phyloP scores from a whole-genome alignment of 2,888 invertebrate species.

The Dioctria linearis region DNA sequence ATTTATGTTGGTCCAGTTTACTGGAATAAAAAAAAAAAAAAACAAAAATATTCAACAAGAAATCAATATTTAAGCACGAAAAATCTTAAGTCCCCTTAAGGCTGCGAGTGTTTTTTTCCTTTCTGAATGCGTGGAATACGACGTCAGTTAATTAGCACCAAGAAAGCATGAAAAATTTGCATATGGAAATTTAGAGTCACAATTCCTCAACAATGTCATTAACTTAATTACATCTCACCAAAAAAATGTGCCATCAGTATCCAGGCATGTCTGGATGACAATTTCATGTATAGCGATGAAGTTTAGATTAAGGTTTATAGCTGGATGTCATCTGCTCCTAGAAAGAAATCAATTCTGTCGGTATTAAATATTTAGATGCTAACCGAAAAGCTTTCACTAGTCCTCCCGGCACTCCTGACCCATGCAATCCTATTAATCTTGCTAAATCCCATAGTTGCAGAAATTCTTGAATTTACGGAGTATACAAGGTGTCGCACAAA shows the following conservation, averaged over 20 bases:
- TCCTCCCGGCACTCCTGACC: no score
- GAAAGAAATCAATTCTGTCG: background rate
- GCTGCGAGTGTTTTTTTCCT: no score
- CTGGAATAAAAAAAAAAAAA: background rate
- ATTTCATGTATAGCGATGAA: background rate
- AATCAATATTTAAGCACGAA: background rate
- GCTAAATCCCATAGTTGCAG: background rate
- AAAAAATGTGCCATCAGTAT: no score
- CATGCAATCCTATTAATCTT: background rate
- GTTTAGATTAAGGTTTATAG: background rate
- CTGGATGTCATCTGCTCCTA: background rate
- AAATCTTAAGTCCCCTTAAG: no score
- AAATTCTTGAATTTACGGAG: background rate
- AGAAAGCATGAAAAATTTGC: no score
- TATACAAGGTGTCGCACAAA: no score
- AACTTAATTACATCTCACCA: no score
- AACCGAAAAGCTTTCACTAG: background rate
- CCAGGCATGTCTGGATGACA: no score
- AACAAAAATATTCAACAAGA: background rate
- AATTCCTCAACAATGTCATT: no score
- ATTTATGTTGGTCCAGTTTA: conserved; percentile 34
- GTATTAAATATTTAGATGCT: background rate
- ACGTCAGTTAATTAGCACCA: no score
- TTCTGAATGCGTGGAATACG: no score
- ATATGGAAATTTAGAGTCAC: no score